Evolutionary conservation across 2,113 vertebrate genomes (phyloP).

Genomic region (Riparia riparia): DNA sequence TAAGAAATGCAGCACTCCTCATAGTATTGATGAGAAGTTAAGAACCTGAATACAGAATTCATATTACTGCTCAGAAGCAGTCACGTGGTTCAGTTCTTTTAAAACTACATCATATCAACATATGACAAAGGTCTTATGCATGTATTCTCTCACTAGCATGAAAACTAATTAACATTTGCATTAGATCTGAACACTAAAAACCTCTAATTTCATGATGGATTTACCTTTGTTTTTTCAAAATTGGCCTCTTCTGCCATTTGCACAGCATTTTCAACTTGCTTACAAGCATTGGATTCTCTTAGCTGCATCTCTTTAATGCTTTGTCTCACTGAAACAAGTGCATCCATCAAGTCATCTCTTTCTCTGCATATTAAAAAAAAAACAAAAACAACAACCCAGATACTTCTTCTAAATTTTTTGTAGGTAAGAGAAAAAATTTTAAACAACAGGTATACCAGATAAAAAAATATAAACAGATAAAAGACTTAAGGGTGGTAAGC

Average conservation of each 20-base stretch:
- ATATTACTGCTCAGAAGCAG: not conserved
- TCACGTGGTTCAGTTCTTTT: not conserved
- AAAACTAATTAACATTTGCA: not conserved
- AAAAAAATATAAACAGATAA: not conserved
- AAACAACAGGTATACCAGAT: not conserved
- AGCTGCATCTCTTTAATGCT: slow-evolving; percentile 82
- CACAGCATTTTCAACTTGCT: slow-evolving; percentile 89
- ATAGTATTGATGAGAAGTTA: not conserved
- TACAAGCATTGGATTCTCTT: slow-evolving; percentile 85
- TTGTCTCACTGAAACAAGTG: slow-evolving; percentile 77
- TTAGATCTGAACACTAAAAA: not conserved
- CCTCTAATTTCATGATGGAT: not conserved
- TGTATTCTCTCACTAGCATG: not conserved
- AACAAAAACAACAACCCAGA: not conserved
- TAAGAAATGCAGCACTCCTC: not conserved
- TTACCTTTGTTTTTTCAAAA: slow-evolving; percentile 87
- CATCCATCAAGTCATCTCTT: slow-evolving; percentile 87
- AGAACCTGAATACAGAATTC: not conserved
- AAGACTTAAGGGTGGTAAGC: not conserved
- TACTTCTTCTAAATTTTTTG: not conserved
- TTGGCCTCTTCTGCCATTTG: slow-evolving; percentile 91
- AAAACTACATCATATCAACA: not conserved
- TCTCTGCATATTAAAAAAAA: slow-evolving; percentile 79
- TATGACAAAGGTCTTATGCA: not conserved
- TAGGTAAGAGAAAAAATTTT: not conserved